These are phyloP conservation scores for Sebastes nivosus DNA, from an alignment of 2,797 vertebrate genomes.

Conservation along the genomic window DNA sequence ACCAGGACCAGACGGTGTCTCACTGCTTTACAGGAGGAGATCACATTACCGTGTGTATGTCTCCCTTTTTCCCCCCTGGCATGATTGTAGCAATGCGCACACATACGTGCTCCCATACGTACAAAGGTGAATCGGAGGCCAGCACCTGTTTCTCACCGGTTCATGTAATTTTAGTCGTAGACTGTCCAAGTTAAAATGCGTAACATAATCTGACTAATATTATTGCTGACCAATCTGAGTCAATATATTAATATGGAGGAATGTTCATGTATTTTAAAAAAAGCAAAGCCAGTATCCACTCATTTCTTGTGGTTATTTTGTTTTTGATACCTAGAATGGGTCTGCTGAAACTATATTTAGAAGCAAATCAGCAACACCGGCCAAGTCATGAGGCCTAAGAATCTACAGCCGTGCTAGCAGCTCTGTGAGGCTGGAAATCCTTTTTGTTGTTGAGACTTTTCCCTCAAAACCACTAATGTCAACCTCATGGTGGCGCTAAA, in stretches of 20 bases:
- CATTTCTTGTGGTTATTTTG: not conserved
- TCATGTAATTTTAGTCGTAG: slow-evolving; percentile 46
- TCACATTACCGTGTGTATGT: slow-evolving; percentile 59
- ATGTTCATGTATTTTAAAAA: slow-evolving; percentile 43
- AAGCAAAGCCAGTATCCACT: slow-evolving; percentile 7
- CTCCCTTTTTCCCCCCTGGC: slow-evolving; percentile 47
- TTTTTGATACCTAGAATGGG: not conserved
- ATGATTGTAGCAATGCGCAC: slow-evolving; percentile 32
- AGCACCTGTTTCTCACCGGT: slow-evolving; percentile 55
- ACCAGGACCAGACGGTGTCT: slow-evolving; percentile 67
- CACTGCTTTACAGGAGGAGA: slow-evolving; percentile 63
- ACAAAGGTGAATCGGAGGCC: slow-evolving; percentile 60
- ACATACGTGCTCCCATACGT: slow-evolving; percentile 22
- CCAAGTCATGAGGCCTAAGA: not conserved
- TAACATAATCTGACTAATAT: slow-evolving; percentile 43
- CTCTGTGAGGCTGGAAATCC: not conserved
- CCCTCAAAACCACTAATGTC: not conserved
- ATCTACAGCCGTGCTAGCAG: not conserved
- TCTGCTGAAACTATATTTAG: slow-evolving; percentile 12
- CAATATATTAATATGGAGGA: slow-evolving; percentile 64
- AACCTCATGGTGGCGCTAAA: not conserved
- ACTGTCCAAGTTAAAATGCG: slow-evolving; percentile 48
- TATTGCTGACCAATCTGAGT: slow-evolving; percentile 55
- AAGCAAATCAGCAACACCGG: not conserved
- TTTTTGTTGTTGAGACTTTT: not conserved